Evolutionary conservation across 1,140 invertebrate genomes (phyloP).

Genomic region (Mylabris phalerata): DNA sequence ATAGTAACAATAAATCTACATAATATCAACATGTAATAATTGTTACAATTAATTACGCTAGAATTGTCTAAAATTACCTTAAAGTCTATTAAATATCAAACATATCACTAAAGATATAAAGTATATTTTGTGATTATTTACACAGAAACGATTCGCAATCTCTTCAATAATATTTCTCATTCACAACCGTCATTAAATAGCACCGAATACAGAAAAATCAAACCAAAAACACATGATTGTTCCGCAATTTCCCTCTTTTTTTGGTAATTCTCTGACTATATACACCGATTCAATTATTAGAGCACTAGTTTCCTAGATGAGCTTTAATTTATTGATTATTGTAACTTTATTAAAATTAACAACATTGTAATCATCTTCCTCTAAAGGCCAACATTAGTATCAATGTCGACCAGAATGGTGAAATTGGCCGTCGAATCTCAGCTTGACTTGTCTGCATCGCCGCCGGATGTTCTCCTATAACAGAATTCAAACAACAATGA

Average conservation of each 20-base stretch:
- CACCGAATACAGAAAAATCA: too few species aligned
- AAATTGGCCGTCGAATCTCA: conserved; percentile 32
- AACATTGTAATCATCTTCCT: conserved; percentile 32
- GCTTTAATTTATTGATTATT: neutral
- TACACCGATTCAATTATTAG: too few species aligned
- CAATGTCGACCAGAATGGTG: conserved; percentile 21
- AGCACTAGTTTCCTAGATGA: neutral
- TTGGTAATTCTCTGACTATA: too few species aligned
- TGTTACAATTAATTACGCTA: conserved; percentile 24
- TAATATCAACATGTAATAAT: conserved; percentile 26
- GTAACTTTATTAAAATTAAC: conserved; percentile 10
- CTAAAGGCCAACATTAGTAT: conserved; percentile 23
- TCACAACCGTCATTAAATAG: neutral
- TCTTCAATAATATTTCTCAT: neutral
- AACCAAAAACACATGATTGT: too few species aligned
- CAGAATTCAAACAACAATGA: conserved; percentile 23
- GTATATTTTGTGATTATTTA: neutral
- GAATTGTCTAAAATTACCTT: conserved; percentile 11
- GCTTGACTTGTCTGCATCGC: conserved; percentile 66
- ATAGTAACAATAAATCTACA: conserved; percentile 25
- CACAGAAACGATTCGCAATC: neutral
- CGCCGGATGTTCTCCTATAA: conserved; percentile 66
- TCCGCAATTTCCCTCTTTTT: too few species aligned
- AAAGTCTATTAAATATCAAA: conserved; percentile 6
- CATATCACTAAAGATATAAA: neutral